Evolutionary conservation across 2,888 invertebrate genomes (phyloP).

Genomic region (Nemurella pictetii): DNA sequence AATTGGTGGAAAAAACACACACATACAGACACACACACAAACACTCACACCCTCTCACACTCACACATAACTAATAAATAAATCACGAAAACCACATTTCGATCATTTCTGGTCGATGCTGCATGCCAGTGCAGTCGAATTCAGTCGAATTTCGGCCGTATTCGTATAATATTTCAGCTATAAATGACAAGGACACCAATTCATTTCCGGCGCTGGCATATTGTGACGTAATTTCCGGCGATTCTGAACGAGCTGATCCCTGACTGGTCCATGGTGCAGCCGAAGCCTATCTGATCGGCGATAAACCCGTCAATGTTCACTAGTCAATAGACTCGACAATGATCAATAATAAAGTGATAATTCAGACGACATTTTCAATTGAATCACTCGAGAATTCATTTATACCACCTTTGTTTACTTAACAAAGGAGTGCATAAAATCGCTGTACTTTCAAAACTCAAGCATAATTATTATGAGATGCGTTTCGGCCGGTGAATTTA

Average conservation of each 20-base stretch:
- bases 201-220: slow-evolving; percentile 30
- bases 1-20: too few species aligned
- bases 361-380: neutral
- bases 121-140: too few species aligned
- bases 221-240: slow-evolving; percentile 21
- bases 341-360: slow-evolving; percentile 16
- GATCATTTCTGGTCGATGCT: neutral
- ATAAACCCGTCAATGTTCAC: slow-evolving; percentile 1
- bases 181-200: slow-evolving; percentile 3
- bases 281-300: neutral
- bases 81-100: neutral
- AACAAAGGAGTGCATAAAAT: neutral
- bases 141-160: neutral
- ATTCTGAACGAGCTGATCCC: neutral
- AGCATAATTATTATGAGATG: neutral
- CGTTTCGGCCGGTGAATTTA: neutral
- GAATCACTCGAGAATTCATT: slow-evolving; percentile 5
- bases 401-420: neutral
- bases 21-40: too few species aligned
- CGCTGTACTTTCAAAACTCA: neutral
- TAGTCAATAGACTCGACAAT: neutral
- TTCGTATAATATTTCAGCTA: neutral
- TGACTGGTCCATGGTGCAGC: neutral
- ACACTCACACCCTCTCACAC: too few species aligned
- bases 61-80: too few species aligned